Conservation (phyloP, 2,888 invertebrate species). For the Halocaridina rubra region DNA sequence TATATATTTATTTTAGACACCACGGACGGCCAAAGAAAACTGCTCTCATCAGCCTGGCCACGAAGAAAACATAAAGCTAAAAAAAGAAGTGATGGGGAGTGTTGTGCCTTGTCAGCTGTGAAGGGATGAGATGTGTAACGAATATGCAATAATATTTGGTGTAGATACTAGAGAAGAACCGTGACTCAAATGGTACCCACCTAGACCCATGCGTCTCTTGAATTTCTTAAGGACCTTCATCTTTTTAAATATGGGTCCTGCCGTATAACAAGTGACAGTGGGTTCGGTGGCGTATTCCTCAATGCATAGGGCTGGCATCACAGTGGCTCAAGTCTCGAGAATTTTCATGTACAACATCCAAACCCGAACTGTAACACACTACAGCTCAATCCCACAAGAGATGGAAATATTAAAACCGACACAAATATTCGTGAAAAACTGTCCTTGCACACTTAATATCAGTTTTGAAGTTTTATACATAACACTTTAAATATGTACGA, state of each 20-base stretch:
- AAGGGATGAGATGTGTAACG: too few relatives aligned
- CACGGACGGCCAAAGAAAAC: too few relatives aligned
- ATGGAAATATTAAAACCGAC: background rate
- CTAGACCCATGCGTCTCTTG: constrained; percentile 87
- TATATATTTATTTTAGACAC: too few relatives aligned
- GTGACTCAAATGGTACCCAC: constrained; percentile 74
- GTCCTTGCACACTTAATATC: background rate
- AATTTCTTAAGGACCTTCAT: constrained; percentile 92
- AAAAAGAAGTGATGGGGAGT: too few relatives aligned
- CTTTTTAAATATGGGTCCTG: constrained; percentile 71
- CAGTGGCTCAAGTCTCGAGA: constrained; percentile 16
- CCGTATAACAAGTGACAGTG: constrained; percentile 58
- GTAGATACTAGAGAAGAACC: background rate
- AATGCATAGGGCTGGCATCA: constrained; percentile 56
- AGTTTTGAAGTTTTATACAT: too few relatives aligned
- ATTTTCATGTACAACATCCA: background rate
- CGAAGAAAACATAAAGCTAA: too few relatives aligned
- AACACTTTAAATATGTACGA: too few relatives aligned
- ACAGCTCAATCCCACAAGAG: background rate
- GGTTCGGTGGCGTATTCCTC: constrained; percentile 49
- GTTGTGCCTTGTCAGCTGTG: too few relatives aligned
- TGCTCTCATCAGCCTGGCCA: too few relatives aligned
- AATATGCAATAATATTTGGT: too few relatives aligned
- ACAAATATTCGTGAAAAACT: background rate
- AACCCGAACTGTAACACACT: background rate